A percentile compares a stretch with the other conserved stretches of the same genome.
Evolutionary conservation across 2,888 invertebrate species (phyloP).

Genomic region (Scaptomyza tumidula): DNA sequence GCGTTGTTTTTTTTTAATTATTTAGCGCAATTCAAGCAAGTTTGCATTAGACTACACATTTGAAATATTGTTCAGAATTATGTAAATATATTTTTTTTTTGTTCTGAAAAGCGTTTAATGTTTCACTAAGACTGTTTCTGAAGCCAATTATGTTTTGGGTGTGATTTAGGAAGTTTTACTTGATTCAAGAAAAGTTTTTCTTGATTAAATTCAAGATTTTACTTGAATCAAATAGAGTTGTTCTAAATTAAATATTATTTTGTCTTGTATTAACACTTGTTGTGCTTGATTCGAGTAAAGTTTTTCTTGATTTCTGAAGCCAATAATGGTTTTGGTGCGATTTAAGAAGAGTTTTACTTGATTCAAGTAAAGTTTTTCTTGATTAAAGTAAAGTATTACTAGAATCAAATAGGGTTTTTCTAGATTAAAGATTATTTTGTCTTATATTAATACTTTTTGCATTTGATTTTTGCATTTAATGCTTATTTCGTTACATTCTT

Average conservation of each 20-base stretch:
- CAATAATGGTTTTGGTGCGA: neutral
- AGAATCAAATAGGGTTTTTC: neutral
- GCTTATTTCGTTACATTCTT: too few relatives aligned
- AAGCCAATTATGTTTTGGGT: too few relatives aligned
- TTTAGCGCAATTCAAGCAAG: conserved; percentile 20
- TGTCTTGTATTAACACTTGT: too few relatives aligned
- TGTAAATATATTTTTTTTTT: too few relatives aligned
- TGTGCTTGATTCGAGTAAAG: neutral
- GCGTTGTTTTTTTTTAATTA: conserved; percentile 13
- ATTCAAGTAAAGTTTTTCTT: neutral
- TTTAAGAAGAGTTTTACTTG: neutral
- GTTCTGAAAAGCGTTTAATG: too few relatives aligned
- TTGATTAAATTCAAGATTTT: neutral
- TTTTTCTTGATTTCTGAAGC: neutral
- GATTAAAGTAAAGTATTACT: neutral
- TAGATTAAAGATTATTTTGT: neutral
- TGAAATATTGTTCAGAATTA: too few relatives aligned
- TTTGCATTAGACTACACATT: neutral
- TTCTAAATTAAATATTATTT: too few relatives aligned
- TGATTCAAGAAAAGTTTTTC: neutral
- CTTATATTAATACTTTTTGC: too few relatives aligned
- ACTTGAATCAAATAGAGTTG: too few relatives aligned
- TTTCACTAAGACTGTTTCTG: too few relatives aligned
- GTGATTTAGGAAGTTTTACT: too few relatives aligned
- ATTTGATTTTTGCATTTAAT: too few relatives aligned